A percentile compares a stretch with the other conserved stretches of the same genome.
Evolutionary conservation across 2,888 invertebrate genomes (phyloP).

Genomic region (Emmelina monodactyla): DNA sequence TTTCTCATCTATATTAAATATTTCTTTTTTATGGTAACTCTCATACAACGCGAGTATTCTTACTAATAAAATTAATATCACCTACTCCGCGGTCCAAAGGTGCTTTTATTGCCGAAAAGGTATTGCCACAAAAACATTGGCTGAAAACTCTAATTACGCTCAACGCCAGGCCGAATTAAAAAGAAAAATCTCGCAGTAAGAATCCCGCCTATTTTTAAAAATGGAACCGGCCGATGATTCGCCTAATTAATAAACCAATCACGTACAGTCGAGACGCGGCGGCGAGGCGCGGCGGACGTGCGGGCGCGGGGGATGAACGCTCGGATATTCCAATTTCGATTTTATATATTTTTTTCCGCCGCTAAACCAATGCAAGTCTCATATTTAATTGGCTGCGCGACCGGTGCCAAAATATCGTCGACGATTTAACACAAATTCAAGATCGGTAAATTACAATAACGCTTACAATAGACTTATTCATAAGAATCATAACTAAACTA

Average conservation of each 20-base stretch:
- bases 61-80: background rate
- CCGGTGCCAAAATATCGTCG: constrained; percentile 42
- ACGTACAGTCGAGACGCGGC: constrained; percentile 65
- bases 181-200: constrained; percentile 60
- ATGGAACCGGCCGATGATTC: constrained; percentile 58
- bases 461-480: too few species aligned
- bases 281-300: constrained; percentile 62
- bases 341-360: constrained; percentile 25
- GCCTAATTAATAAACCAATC: constrained; percentile 68
- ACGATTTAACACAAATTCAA: too few species aligned
- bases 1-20: background rate
- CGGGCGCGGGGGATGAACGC: constrained; percentile 62
- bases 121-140: constrained; percentile 51
- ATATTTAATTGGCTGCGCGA: constrained; percentile 60
- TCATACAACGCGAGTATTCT: background rate
- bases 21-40: background rate
- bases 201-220: constrained; percentile 68
- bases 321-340: constrained; percentile 39
- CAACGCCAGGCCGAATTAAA: constrained; percentile 60
- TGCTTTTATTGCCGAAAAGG: constrained; percentile 35
- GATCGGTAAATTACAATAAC: too few species aligned
- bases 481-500: too few species aligned
- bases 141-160: constrained; percentile 51
- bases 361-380: constrained; percentile 51
- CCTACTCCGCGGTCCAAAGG: constrained; percentile 35